These are phyloP conservation scores for Drosophila vallismaia DNA, from an alignment of 2,888 invertebrate species.

Conservation along the genomic window DNA sequence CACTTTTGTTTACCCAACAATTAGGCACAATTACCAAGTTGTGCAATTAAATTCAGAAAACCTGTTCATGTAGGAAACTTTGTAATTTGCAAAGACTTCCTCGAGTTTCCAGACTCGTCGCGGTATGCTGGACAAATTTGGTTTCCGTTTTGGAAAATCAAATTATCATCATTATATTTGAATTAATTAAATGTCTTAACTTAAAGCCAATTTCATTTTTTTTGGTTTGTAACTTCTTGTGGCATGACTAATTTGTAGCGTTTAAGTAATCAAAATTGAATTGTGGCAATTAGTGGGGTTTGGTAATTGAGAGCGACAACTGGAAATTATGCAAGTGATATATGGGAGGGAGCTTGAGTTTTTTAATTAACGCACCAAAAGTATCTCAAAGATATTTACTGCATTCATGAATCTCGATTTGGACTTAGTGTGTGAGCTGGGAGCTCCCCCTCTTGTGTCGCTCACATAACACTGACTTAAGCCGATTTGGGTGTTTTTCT, in stretches of 20 bases:
- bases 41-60: slow-evolving; percentile 72
- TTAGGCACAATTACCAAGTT: slow-evolving; percentile 70
- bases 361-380: slow-evolving; percentile 63
- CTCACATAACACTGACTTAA: slow-evolving; percentile 64
- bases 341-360: slow-evolving; percentile 42
- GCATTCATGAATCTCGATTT: slow-evolving; percentile 52
- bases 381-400: slow-evolving; percentile 35
- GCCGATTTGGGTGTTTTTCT: slow-evolving; percentile 67
- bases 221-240: slow-evolving; percentile 10
- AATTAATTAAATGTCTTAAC: slow-evolving; percentile 55
- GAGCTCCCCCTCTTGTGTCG: slow-evolving; percentile 26
- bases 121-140: not conserved
- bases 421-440: slow-evolving; percentile 20
- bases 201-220: slow-evolving; percentile 18
- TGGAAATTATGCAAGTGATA: slow-evolving; percentile 62
- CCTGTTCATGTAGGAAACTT: slow-evolving; percentile 48
- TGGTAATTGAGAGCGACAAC: slow-evolving; percentile 58
- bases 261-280: slow-evolving; percentile 46
- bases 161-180: slow-evolving; percentile 31
- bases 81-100: slow-evolving; percentile 55
- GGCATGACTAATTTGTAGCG: slow-evolving; percentile 39
- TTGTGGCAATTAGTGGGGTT: slow-evolving; percentile 62
- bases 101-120: slow-evolving; percentile 31
- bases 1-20: slow-evolving; percentile 64
- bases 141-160: slow-evolving; percentile 54